phyloP scores from a whole-genome alignment of 1,140 invertebrate genomes.

The Drosophila triauraria region DNA sequence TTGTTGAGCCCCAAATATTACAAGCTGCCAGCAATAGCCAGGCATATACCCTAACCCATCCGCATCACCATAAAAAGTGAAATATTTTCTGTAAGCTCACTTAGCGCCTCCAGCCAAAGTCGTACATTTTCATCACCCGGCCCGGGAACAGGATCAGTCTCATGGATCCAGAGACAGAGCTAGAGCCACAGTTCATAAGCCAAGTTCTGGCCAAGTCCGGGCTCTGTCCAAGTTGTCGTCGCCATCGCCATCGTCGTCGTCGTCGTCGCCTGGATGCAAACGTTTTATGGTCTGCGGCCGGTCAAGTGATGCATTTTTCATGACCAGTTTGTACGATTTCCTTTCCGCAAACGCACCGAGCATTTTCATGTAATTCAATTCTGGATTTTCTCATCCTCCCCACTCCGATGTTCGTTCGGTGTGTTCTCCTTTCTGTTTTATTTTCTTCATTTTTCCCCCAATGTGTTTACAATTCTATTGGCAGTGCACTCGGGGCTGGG shows the following conservation, averaged over 20 bases:
- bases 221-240: constrained; percentile 39
- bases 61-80: constrained; percentile 39
- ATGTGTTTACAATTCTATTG: constrained; percentile 81
- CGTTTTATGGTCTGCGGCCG: constrained; percentile 65
- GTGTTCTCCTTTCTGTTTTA: constrained; percentile 2
- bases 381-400: constrained; percentile 35
- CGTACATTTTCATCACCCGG: constrained; percentile 80
- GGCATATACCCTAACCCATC: constrained; percentile 14
- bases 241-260: constrained; percentile 27
- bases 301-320: constrained; percentile 79
- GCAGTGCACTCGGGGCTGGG: constrained; percentile 35
- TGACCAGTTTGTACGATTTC: constrained; percentile 84
- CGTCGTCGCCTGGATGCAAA: constrained; percentile 58
- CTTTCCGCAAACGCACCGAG: constrained; percentile 72
- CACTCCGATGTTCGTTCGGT: background rate
- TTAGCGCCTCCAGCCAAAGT: constrained; percentile 73
- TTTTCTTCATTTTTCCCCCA: constrained; percentile 45
- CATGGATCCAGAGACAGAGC: constrained; percentile 14
- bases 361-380: constrained; percentile 83
- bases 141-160: constrained; percentile 51
- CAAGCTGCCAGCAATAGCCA: background rate
- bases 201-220: constrained; percentile 19
- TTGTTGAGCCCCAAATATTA: background rate
- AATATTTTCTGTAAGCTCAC: constrained; percentile 64
- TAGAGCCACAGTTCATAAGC: constrained; percentile 37